Evolutionary conservation across 2,113 vertebrate species (phyloP).

Genomic region (Apteryx owenii): DNA sequence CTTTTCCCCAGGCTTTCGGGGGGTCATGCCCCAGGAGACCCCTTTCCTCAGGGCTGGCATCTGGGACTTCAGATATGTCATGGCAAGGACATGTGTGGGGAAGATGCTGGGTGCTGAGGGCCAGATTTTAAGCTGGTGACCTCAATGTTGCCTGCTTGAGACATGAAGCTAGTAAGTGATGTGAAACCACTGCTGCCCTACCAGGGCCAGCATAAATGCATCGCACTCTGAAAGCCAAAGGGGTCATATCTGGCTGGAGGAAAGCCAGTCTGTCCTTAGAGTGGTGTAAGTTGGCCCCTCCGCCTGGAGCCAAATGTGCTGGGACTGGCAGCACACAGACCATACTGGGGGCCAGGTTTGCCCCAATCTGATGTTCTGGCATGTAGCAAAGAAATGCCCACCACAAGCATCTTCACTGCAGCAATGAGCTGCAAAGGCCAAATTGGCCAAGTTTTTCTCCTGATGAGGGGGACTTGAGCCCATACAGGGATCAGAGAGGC

Average conservation of each 20-base stretch:
- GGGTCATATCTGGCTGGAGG: no score
- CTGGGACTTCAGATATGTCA: fast-evolving
- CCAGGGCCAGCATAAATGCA: not conserved
- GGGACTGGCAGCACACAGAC: no score
- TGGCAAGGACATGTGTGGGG: fast-evolving
- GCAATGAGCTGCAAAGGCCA: no score
- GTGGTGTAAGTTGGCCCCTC: not conserved
- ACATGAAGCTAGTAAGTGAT: not conserved
- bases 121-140: not conserved
- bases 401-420: no score
- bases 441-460: no score
- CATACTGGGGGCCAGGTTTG: no score
- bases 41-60: fast-evolving
- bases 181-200: not conserved
- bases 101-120: not conserved
- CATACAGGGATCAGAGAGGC: not conserved
- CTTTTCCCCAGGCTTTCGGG: no score
- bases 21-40: not conserved
- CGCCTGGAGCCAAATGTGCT: not conserved
- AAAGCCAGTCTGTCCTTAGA: no score
- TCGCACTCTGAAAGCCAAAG: no score
- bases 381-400: no score
- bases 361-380: no score
- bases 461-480: not conserved
- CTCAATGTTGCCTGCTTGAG: not conserved